Evolutionary conservation across 2,113 vertebrate species (phyloP), one percentile per base, ranked within the genome.

Genomic region (Strigops habroptila): DNA sequence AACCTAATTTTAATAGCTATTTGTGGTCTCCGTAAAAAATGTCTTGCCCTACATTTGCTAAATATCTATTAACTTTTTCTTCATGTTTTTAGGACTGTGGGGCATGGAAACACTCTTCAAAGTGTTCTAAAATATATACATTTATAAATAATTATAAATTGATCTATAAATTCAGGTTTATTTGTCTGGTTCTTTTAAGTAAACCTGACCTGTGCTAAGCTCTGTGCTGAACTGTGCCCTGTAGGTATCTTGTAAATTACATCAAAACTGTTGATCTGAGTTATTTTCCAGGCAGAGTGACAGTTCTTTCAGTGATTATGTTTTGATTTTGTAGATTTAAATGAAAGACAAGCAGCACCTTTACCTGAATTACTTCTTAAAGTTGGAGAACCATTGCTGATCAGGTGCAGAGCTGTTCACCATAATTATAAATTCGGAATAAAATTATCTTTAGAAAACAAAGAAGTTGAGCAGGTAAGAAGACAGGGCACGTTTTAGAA

Each of bases 251-350:
- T 63, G 37, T 33, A 84, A 90, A 48, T 67, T 23, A 70, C 14
- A 27, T 73, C 7, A 49, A 73, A 70, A 68, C 77, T 33, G 17
- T 82, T 62, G 9, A 62, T 55, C 62, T 31, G 30, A 49, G 18
- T 23, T 59, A 92, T 92, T 74, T 91, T 77, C 15, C 30, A 28
- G 82, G 7, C 25, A 51, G 69, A 88, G 39, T 74, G 60, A 44
- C 4, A 41, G 21, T 75, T 49, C 8, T 84, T 97, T 93, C 48
- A 80, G 37, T 63, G 9, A 25, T 27, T 39, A 2, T 89, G 24
- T 91, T 96, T 96, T 97, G 30, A 21, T 95, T 95, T 97, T 96
- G 30, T 86, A 98, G 98, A 98, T 97, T 94, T 98, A 82, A 97
- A 93, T 77, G 70, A 77, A 88, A 86, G 33, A 75, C 95, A 95